phyloP scores from a whole-genome alignment of 1,140 invertebrate species.

The Drosophila lacertosa region DNA sequence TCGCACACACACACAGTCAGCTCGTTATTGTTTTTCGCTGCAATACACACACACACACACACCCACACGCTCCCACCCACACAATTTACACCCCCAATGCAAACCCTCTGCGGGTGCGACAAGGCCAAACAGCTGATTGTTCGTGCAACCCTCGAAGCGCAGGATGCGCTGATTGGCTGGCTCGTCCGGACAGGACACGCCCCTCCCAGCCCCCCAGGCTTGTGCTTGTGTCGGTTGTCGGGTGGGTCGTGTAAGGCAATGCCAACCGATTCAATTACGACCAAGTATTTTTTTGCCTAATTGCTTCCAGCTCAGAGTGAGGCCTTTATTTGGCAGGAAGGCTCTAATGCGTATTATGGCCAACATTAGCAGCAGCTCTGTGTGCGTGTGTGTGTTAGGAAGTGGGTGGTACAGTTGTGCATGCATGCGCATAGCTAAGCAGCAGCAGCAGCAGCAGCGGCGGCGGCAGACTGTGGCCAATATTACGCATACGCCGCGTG shows the following conservation, averaged over 20 bases:
- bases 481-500: slow-evolving; percentile 41
- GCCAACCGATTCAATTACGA: slow-evolving; percentile 71
- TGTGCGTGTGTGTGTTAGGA: not conserved
- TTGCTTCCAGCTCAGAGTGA: slow-evolving; percentile 14
- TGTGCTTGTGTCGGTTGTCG: slow-evolving; percentile 7
- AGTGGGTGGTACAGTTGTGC: slow-evolving; percentile 61
- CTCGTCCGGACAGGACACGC: slow-evolving; percentile 50
- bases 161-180: slow-evolving; percentile 42
- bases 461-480: not conserved
- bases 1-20: slow-evolving; percentile 38
- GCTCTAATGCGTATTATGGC: slow-evolving; percentile 33
- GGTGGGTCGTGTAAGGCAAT: slow-evolving; percentile 58
- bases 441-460: no score
- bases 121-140: slow-evolving; percentile 43
- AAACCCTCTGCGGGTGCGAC: slow-evolving; percentile 19
- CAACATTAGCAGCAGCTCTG: slow-evolving; percentile 28
- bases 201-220: no score
- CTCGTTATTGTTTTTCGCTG: slow-evolving; percentile 41
- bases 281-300: slow-evolving; percentile 66
- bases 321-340: not conserved
- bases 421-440: slow-evolving; percentile 4
- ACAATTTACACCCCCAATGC: no score
- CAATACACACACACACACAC: not conserved
- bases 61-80: not conserved
- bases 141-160: slow-evolving; percentile 28